Base-by-base conservation (phyloP, 2,113 vertebrate genomes). In the Cygnus atratus region DNA sequence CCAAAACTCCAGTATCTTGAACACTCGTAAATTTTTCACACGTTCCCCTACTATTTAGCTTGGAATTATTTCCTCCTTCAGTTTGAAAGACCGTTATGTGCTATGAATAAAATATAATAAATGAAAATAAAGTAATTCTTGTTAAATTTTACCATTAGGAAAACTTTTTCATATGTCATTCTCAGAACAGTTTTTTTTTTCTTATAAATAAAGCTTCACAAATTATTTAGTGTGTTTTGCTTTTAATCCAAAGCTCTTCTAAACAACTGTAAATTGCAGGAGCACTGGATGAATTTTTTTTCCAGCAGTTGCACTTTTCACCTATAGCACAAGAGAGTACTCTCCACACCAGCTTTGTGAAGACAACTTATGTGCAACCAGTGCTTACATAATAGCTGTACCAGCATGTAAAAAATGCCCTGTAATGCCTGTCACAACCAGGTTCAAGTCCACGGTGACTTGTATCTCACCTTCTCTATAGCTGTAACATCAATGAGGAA, bases 321-420 rank as follows among this genome's bases (percentile, higher is more conserved):
- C 54, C 31, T 21, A 10, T n/a, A 25, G 31, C 31, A 74, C 16
- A n/a, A 19, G 33, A 58, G 20, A 19, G 31, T n/a, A n/a, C 33
- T 59, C 33, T 59, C 58, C 20, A 98, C 98, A 98, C 31, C 66
- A 72, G 98, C 26, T 63, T 96, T 98, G 95, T 79, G 99, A 25
- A 98, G 98, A 87, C 98, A 99, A 97, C 99, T 99, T 99, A 98
- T 57, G 99, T 98, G 94, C 99, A 99, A 96, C 99, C 99, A 59
- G 98, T 97, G 6, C 98, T 98, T 81, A 99, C 93, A 13, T 98
- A 99, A 98, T 98, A 96, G 73, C 99, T 98, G 10, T 98, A 94
- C 99, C 98, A 8, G 99, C 98, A 86, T 99, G 99, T 31, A 98
- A 87, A 93, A 99, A 99, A 99, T 22, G 35, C 18, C 37, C 26